phyloP scores from a whole-genome alignment of 2,888 invertebrate species.

The Hedychridium roseum region DNA sequence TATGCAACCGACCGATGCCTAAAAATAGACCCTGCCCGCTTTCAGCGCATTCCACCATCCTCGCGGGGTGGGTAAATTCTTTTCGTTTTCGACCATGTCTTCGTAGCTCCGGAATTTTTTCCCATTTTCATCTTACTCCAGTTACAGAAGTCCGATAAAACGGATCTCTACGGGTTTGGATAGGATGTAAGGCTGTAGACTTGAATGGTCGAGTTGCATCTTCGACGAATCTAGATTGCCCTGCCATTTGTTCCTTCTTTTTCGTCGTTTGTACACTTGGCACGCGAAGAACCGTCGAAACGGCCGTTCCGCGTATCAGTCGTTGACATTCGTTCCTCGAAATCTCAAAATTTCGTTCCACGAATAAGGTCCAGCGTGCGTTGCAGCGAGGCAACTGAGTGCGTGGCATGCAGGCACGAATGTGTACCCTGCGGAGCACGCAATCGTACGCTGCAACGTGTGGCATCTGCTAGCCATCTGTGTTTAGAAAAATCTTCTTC shows the following conservation, averaged over 20 bases:
- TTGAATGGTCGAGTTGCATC: too few species aligned
- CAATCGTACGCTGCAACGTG: constrained; percentile 26
- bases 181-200: too few species aligned
- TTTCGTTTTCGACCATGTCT: constrained; percentile 24
- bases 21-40: constrained; percentile 40
- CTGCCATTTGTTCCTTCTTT: constrained; percentile 26
- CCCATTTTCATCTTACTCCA: not conserved
- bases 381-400: constrained; percentile 2
- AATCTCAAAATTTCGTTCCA: constrained; percentile 39
- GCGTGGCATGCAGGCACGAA: not conserved
- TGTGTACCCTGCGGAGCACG: constrained; percentile 1
- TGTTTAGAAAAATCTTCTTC: constrained; percentile 56
- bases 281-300: constrained; percentile 25
- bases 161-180: not conserved
- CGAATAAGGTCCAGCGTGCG: constrained; percentile 17
- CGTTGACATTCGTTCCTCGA: constrained; percentile 29
- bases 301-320: constrained; percentile 24
- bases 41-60: constrained; percentile 35
- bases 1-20: constrained; percentile 32
- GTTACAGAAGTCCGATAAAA: not conserved
- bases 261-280: constrained; percentile 31
- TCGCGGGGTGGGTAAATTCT: too few species aligned
- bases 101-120: not conserved
- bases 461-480: constrained; percentile 59
- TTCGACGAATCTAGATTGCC: constrained; percentile 3